phyloP scores from a whole-genome alignment of 2,797 vertebrate species.

The Sebastes wilsoni region DNA sequence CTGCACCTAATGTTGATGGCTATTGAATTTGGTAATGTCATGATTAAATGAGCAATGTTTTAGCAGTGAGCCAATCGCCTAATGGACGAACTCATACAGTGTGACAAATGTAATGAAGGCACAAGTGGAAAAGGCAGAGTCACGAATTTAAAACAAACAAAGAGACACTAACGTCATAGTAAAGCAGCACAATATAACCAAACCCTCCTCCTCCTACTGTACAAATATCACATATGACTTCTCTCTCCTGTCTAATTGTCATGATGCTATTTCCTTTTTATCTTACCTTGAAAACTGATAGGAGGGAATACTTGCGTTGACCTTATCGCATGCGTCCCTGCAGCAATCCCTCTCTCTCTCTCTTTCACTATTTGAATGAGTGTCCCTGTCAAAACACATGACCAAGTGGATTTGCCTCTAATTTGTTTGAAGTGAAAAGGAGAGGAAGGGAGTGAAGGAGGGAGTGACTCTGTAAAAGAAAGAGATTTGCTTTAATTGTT shows the following conservation, averaged over 20 bases:
- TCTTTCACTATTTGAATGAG: conserved; percentile 76
- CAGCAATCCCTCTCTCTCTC: conserved; percentile 55
- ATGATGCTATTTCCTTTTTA: conserved; percentile 32
- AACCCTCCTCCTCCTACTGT: neutral
- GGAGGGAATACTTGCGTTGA: conserved; percentile 28
- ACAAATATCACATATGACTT: neutral
- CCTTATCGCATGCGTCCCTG: conserved; percentile 52
- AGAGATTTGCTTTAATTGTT: conserved; percentile 60
- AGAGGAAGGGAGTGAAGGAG: conserved; percentile 62
- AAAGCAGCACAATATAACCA: conserved; percentile 6
- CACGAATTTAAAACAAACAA: conserved; percentile 6
- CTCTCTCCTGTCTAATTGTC: neutral
- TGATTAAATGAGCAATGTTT: conserved; percentile 72
- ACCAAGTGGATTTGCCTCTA: conserved; percentile 83
- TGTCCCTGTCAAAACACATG: conserved; percentile 77
- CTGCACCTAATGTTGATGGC: conserved; percentile 60
- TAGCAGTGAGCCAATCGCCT: conserved; percentile 66
- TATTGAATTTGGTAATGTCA: conserved; percentile 71
- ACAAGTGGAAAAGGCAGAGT: conserved; percentile 38
- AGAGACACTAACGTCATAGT: neutral
- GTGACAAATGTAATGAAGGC: conserved; percentile 69
- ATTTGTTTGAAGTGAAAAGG: conserved; percentile 84
- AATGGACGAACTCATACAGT: conserved; percentile 69
- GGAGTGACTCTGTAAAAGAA: conserved; percentile 58
- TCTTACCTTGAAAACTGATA: conserved; percentile 72